phyloP scores from a whole-genome alignment of 2,797 vertebrate species.

The Tapirus indicus region DNA sequence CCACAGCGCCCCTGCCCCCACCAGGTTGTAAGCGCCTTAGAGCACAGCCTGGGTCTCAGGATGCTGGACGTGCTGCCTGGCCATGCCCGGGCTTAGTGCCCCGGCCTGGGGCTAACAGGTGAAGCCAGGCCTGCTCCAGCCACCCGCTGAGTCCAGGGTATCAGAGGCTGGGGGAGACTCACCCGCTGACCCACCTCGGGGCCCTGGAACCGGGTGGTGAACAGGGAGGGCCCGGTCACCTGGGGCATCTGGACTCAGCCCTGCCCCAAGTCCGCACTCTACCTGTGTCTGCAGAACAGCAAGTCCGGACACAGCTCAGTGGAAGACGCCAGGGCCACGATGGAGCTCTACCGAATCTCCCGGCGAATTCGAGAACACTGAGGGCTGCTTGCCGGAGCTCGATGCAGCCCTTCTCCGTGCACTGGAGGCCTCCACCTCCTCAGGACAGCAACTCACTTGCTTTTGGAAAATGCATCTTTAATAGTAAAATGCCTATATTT shows the following conservation, averaged over 20 bases:
- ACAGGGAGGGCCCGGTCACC: not conserved
- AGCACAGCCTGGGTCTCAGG: not conserved
- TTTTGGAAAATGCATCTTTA: not conserved
- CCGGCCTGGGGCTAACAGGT: not conserved
- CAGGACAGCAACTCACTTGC: not conserved
- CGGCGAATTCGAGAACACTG: not conserved
- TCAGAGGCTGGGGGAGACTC: not conserved
- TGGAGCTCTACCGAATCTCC: constrained; percentile 60
- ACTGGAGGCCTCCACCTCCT: not conserved
- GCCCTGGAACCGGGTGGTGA: not conserved
- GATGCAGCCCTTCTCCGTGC: rapidly evolving
- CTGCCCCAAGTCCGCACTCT: rapidly evolving
- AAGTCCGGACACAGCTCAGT: constrained; percentile 71
- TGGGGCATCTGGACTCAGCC: not conserved
- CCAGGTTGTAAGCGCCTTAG: rapidly evolving
- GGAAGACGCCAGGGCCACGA: constrained; percentile 44
- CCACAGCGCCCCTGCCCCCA: rapidly evolving
- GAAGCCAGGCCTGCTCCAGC: not conserved
- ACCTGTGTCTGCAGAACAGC: constrained; percentile 58
- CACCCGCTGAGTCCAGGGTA: not conserved
- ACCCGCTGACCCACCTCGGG: not conserved
- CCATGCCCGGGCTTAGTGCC: not conserved
- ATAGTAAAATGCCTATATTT: constrained; percentile 65
- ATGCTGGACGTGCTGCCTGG: not conserved
- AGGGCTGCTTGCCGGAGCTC: not conserved